Evolutionary conservation across 1,140 invertebrate species (phyloP), one percentile per base, ranked within the genome.

Genomic region (Pachyrhynchus sulphureomaculatus): DNA sequence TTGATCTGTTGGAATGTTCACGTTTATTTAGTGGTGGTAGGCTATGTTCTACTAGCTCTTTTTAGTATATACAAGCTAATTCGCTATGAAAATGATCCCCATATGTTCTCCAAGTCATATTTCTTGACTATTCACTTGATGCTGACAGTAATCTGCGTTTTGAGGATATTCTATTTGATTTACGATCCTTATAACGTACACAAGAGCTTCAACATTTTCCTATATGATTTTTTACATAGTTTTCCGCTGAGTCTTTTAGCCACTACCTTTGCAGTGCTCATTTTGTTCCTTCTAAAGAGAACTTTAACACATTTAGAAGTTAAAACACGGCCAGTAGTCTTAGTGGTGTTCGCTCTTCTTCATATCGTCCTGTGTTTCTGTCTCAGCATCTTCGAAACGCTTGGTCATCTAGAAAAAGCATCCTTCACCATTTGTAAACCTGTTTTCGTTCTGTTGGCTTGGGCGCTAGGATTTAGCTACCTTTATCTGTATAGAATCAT

Each of bases 151-250:
- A 86, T 93, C 8, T 93, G 92, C 66, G 82, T 88, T 4, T 78
- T 91, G 62, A 80, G 93, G 41, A 90, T 91, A 66, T 88, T 92
- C 67, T 93, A 92, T 71, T 82, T 96, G 45, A 89, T 93, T 65
- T 90, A 93, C 68, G 93, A 95, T 78, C 88, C 92, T 0, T 95
- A 96, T 71, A 95, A 95, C 69, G 84, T 90, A 5, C 86, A 87
- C 55, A 81, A 83, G 34, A 89, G 87, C 0, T 83, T 93, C 66
- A 88, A 89, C 26, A 82, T 86, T n/a, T 86, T 89, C 32, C 74
- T 93, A 9, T 89, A 91, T 23, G 86, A 89, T 59, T 84, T 95
- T n/a, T 73, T 95, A 2, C 84, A 92, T 53, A 87, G 92, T 69
- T 81, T 93, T 20, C 90, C 90, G 0, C 87, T 89, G 17, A 93